Evolutionary conservation across 1,140 invertebrate genomes (phyloP), one percentile per base, ranked within the genome.

Genomic region (Heliconius congener): DNA sequence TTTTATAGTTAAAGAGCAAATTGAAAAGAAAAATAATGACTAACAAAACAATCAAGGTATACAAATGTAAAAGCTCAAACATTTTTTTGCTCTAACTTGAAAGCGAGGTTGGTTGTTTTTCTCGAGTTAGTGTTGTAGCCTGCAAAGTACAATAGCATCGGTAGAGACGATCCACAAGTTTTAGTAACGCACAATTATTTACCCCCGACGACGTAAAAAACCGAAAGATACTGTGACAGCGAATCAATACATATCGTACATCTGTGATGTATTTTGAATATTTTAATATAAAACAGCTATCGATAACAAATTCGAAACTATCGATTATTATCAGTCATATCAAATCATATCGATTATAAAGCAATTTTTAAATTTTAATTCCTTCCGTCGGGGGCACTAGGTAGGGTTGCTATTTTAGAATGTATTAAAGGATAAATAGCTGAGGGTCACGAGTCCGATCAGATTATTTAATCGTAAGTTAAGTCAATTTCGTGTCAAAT

Each of bases 401-500:
- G 52, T 73, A 76, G 74, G 50, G 27, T 81, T 75, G 76, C 76
- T 81, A 81, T 72, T 78, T 79, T 74, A 77, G 79, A 71, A 79
- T 73, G 16, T 76, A 34, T 78, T 81, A 79, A 83, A 66, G 78
- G 76, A 75, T 79, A 77, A 78, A 55, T 74, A 76, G 79, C 52
- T 75, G 60, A 81, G 76, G 57, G 70, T 79, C 76, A 70, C 18
- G 72, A 74, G 46, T 75, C 76, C 60, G 74, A 78, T 78, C 66
- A 60, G 73, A 77, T 79, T 72, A 75, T 77, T 79, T 80, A 84
- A 88, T 87, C 87, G 90, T 94, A 94, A 94, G 87, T 90, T 91
- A 92, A 93, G 92, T 94, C 91, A 94, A 94, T 94, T 94, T 92
- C 87, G 90, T 92, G 93, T 93, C 90, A 93, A 93, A 94, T 93